phyloP scores from a whole-genome alignment of 2,888 invertebrate species.

The Cataglyphis albicans region DNA sequence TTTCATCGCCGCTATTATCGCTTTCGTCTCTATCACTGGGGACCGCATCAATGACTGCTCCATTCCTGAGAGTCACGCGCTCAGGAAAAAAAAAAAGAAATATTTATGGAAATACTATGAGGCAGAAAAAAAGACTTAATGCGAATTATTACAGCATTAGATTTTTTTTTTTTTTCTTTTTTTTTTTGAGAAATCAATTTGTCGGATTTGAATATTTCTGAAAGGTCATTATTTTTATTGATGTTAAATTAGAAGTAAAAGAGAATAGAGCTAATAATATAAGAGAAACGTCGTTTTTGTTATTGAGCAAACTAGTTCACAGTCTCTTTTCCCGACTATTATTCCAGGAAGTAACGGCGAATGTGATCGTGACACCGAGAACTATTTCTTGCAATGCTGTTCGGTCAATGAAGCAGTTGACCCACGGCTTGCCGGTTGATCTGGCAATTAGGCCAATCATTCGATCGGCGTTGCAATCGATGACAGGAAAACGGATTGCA shows the following conservation, averaged over 20 bases:
- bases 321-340: constrained; percentile 41
- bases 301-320: constrained; percentile 32
- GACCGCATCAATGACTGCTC: constrained; percentile 36
- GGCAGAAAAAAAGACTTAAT: background rate
- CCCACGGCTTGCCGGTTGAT: constrained; percentile 58
- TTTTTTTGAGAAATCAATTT: constrained; percentile 7
- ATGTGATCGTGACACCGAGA: constrained; percentile 61
- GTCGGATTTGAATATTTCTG: background rate
- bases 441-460: constrained; percentile 64
- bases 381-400: constrained; percentile 49
- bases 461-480: constrained; percentile 45
- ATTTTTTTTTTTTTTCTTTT: background rate
- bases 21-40: constrained; percentile 31
- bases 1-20: constrained; percentile 62
- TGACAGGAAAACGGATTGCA: background rate
- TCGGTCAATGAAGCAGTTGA: constrained; percentile 72
- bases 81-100: constrained; percentile 28
- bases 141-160: background rate
- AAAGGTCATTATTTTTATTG: background rate
- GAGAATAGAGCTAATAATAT: background rate
- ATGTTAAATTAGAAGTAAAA: constrained; percentile 5
- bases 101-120: background rate
- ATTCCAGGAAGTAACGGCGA: constrained; percentile 62
- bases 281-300: constrained; percentile 12
- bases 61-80: constrained; percentile 25